Evolutionary conservation across 2,113 vertebrate species (phyloP), one percentile per base, ranked within the genome.

Genomic region (Monopterus albus): DNA sequence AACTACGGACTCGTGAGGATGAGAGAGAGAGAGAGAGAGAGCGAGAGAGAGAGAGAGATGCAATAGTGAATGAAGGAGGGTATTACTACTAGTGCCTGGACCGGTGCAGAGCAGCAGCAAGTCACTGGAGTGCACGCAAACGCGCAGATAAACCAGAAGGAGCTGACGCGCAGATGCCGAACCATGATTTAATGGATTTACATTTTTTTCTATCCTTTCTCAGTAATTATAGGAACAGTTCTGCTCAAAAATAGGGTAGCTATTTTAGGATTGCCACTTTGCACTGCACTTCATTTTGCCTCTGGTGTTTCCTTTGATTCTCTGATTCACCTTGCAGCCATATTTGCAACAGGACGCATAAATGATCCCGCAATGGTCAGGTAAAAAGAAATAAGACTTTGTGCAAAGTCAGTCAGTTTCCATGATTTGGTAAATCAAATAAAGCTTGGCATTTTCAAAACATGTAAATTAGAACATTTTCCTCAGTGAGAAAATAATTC

Each of bases 1-100:
- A n/a, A n/a, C 75, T 85, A 87, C 87, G 69, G 79, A 86, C 85
- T 75, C 25, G 21, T 69, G 64, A 84, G 80, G 86, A 80, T 77
- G 83, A 52, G 76, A 46, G 60, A 56, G 51, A 13, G 25, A 51
- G 39, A 20, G 45, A n/a, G 39, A n/a, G 61, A 18, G 66, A 40
- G 66, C 59, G 78, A 65, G 76, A 59, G 68, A 75, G 82, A 75
- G 73, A 68, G 79, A 49, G 64, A 52, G 75, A 66, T 35, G 29
- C 64, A 79, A 64, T 60, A 70, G 79, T 84, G 77, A 88, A 88
- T 87, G 88, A 78, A 87, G 83, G 83, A 88, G 84, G 82, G 85
- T 78, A 82, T 85, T 82, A 80, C 81, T 81, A 84, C 73, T 78
- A 76, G 61, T 86, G 82, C 82, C 82, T 87, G 84, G 80, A 81